These are phyloP conservation scores for Odontocerum albicorne DNA, from an alignment of 2,888 invertebrate genomes.

Conservation along the genomic window DNA sequence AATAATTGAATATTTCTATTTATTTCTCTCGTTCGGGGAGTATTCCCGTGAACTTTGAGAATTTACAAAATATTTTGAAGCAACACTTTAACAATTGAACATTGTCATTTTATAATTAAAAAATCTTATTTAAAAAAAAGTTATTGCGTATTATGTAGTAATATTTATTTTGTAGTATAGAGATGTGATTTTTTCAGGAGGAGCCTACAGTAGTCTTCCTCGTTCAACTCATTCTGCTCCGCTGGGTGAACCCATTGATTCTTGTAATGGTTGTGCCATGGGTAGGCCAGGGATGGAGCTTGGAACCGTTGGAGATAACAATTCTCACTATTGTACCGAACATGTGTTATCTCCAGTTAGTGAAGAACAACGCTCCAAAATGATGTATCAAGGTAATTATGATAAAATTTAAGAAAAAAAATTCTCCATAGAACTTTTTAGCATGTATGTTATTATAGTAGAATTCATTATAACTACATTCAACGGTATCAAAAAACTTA, in stretches of 20 bases:
- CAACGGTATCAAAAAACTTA: conserved; percentile 9
- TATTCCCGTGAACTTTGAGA: no score
- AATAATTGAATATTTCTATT: no score
- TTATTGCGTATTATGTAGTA: no score
- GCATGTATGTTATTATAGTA: not conserved
- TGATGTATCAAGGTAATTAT: conserved; percentile 42
- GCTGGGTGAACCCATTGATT: conserved; percentile 51
- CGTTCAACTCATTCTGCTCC: conserved; percentile 82
- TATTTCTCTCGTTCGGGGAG: no score
- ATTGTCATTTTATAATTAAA: no score
- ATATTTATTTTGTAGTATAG: no score
- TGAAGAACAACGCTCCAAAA: conserved; percentile 65
- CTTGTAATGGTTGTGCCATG: conserved; percentile 57
- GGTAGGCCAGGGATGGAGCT: conserved; percentile 57
- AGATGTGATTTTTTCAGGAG: no score
- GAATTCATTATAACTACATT: conserved; percentile 4
- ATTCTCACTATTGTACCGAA: conserved; percentile 59
- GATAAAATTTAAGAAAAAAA: no score
- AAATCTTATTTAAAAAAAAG: no score
- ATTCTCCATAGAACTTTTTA: no score
- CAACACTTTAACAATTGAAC: no score
- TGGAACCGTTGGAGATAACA: conserved; percentile 59
- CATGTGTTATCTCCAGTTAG: conserved; percentile 59
- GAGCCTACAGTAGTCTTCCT: conserved; percentile 84
- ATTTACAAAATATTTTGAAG: no score